Evolutionary conservation across 2,888 invertebrate species (phyloP).

Genomic region (Drosophila multiciliata): DNA sequence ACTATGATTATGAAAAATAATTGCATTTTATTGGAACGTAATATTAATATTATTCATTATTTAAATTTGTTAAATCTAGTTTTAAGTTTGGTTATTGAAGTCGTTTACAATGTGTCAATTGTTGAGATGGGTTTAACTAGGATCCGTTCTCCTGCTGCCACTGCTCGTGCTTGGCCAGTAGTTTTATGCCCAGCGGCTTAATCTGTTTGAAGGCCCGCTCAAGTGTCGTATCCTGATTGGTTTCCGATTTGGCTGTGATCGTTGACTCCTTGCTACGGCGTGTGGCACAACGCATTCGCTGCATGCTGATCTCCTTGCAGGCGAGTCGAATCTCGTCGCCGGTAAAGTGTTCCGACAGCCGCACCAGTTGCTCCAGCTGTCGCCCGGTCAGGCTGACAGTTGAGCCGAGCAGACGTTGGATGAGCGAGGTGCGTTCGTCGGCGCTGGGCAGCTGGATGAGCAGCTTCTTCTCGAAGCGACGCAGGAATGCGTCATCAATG

Average conservation of each 20-base stretch:
- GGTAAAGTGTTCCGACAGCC: conserved; percentile 91
- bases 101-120: not conserved
- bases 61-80: too few relatives aligned
- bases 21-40: too few relatives aligned
- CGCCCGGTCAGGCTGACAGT: conserved; percentile 57
- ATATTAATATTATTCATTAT: too few relatives aligned
- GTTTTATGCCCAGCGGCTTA: conserved; percentile 86
- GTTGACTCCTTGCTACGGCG: conserved; percentile 6
- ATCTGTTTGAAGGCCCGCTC: conserved; percentile 81
- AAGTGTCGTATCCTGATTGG: conserved; percentile 44
- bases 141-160: conserved; percentile 89
- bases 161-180: conserved; percentile 87
- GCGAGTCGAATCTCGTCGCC: conserved; percentile 94
- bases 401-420: conserved; percentile 87
- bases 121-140: conserved; percentile 19
- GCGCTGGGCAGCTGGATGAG: conserved; percentile 91
- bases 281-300: conserved; percentile 87
- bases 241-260: conserved; percentile 39
- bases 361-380: conserved; percentile 85
- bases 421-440: conserved; percentile 89
- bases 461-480: conserved; percentile 95
- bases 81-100: conserved; percentile 2
- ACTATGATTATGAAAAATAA: too few relatives aligned
- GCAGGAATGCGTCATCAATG: conserved; percentile 93
- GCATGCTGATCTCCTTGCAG: conserved; percentile 96